Evolutionary conservation across 1,140 invertebrate species (phyloP), one percentile per base, ranked within the genome.

Genomic region (Conus betulinus): DNA sequence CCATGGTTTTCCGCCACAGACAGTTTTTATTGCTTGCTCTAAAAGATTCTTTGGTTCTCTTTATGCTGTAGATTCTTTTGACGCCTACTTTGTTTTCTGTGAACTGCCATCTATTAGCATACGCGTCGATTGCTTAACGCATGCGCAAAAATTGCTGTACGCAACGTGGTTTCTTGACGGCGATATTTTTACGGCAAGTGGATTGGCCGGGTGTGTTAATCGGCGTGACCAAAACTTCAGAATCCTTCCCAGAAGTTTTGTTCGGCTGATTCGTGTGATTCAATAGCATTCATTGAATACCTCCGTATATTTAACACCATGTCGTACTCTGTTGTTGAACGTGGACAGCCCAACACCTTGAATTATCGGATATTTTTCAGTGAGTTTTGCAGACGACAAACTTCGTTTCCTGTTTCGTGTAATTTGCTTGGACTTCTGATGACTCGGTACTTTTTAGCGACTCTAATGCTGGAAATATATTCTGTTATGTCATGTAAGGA

Each of bases 291-390:
- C n/a, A 84, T 25, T 27, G n/a, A 79, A 15, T 74, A 27, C 11
- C 51, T 71, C 25, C 55, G 55, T 53, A 55, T 63, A 25, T 53
- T 51, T 88, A 13, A 52, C 39, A 92, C 67, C 63, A 95, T 94
- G 94, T 89, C 94, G 23, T 98, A 97, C 94, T 96, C 96, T 23
- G 96, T 96, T 6, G 96, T 97, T 23, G 98, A 98, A 95, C 96
- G 97, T 93, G 98, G 98, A 90, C 96, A 97, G 51, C 96, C 97
- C 4, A 98, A 98, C 93, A 96, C 97, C 3, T 95, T 96, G 0
- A 97, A 98, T 92, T 99, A 98, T 95, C 96, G 98, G 89, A 78
- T 93, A 39, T 94, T 93, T 89, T 91, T 93, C 85, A 91, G 93
- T 94, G 90, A 94, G 93, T 92, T 82, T 57, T 23, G 15, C 17